Percentiles rank a stretch among this genome's conserved stretches.
phyloP scores from a whole-genome alignment of 2,888 invertebrate genomes.

The Chironomus tentans region DNA sequence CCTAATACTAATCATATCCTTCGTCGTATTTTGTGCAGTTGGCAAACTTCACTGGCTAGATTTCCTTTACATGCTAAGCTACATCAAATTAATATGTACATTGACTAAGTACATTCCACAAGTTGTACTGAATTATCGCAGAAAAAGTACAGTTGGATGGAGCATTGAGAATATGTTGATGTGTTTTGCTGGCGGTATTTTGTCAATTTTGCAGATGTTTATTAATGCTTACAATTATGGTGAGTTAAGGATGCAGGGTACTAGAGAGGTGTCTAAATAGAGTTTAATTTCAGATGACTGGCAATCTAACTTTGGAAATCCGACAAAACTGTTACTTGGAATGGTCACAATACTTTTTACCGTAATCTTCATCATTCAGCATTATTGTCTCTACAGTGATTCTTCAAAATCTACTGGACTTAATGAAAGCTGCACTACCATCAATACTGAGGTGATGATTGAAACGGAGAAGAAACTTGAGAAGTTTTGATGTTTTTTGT shows the following conservation, averaged over 20 bases:
- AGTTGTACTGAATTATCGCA: constrained; percentile 90
- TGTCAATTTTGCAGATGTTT: constrained; percentile 95
- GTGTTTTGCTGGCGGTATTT: constrained; percentile 88
- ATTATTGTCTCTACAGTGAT: constrained; percentile 90
- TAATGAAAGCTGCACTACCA: too few relatives aligned
- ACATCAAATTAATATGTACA: constrained; percentile 89
- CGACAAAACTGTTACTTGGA: constrained; percentile 97
- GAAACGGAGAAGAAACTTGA: neutral
- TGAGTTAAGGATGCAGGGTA: constrained; percentile 36
- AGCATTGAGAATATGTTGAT: constrained; percentile 95
- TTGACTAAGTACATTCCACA: constrained; percentile 97
- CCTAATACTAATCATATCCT: constrained; percentile 52
- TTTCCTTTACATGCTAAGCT: constrained; percentile 90
- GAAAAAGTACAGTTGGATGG: constrained; percentile 97
- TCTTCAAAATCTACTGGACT: neutral
- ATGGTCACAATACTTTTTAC: constrained; percentile 95
- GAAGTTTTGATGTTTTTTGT: neutral
- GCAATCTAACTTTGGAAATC: constrained; percentile 92
- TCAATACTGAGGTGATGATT: neutral
- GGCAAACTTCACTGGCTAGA: constrained; percentile 70
- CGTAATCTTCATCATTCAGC: constrained; percentile 91
- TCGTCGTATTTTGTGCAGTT: constrained; percentile 31
- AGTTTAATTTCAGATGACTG: constrained; percentile 67
- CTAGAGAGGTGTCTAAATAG: neutral
- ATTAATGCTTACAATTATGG: constrained; percentile 85